Base-by-base conservation (phyloP, 2,888 invertebrate genomes). In the Apamea epomidion region DNA sequence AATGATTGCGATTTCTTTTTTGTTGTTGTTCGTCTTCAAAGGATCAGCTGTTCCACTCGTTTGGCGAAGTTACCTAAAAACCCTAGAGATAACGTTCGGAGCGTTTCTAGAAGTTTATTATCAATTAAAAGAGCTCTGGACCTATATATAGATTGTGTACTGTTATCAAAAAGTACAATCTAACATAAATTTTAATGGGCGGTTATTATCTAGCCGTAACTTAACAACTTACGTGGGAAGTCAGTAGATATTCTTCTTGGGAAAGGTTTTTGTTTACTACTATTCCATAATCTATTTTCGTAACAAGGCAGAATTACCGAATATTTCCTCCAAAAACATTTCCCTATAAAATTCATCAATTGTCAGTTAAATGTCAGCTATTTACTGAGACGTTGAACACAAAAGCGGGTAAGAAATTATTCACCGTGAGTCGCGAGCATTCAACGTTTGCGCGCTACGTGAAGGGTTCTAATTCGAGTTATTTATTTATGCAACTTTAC, bases 401-500 rank as follows among this genome's bases (percentile, higher is more conserved):
- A 92, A 92, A 91, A 90, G 90, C 88, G 87, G 81, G 87, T 88
- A 87, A 89, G 91, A 90, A 92, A 93, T 93, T 92, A 93, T 92
- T 93, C 92, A 91, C 89, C 85, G 89, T 91, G 87, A 91, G 89
- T 88, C 89, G 83, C 88, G 83, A 90, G 89, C 91, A 91, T 92
- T 93, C 91, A 90, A 82, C 88, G 90, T 90, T 90, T 90, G 90
- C 89, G 91, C 92, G 92, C 88, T 91, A 92, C 90, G 91, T 90
- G 91, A 93, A 94, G 94, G 95, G 95, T 93, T 93, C 92, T 93
- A 93, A 93, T 94, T 93, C 91, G 89, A 93, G 90, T 93, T 94
- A 95, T 94, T 95, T 95, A 95, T 95, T 95, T 93, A 95, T 94
- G 93, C 94, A 94, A 93, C 92, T 92, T 91, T 89, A 91, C 92